Evolutionary conservation across 2,888 invertebrate genomes (phyloP).

Genomic region (Aleiodes testaceus): DNA sequence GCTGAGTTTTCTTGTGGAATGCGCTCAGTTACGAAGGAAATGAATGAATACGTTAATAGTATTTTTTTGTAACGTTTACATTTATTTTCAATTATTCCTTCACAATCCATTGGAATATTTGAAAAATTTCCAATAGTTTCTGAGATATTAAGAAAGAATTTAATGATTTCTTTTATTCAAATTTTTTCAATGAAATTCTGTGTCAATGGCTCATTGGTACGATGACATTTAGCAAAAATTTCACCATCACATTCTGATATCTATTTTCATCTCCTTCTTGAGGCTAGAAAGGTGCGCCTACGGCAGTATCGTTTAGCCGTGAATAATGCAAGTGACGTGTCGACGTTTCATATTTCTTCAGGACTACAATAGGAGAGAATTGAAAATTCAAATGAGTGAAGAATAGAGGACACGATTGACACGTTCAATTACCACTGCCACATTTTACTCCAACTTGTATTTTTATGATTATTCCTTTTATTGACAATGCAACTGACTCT

Average conservation of each 20-base stretch:
- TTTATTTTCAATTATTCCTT: neutral
- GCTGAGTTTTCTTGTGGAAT: neutral
- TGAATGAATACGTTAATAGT: slow-evolving; percentile 22
- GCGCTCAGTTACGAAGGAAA: neutral
- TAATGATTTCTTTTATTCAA: neutral
- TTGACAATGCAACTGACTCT: neutral
- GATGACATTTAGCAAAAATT: neutral
- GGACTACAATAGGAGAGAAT: slow-evolving; percentile 1
- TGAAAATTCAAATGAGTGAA: neutral
- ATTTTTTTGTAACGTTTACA: slow-evolving; percentile 1
- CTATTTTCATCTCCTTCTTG: slow-evolving; percentile 5
- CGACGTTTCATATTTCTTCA: slow-evolving; percentile 15
- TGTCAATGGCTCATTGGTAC: neutral
- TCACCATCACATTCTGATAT: neutral
- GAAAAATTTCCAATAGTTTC: too few species aligned
- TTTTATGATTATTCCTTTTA: too few species aligned
- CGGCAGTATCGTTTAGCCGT: slow-evolving; percentile 20
- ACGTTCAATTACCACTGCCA: too few species aligned
- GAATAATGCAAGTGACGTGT: slow-evolving; percentile 15
- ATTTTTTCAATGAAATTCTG: neutral
- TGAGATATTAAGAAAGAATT: too few species aligned
- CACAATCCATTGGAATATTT: too few species aligned
- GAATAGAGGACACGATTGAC: neutral
- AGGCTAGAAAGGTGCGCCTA: neutral
- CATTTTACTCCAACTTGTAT: too few species aligned